phyloP scores from a whole-genome alignment of 35 echinoderm and acorn worm species.

The Acanthaster planci region DNA sequence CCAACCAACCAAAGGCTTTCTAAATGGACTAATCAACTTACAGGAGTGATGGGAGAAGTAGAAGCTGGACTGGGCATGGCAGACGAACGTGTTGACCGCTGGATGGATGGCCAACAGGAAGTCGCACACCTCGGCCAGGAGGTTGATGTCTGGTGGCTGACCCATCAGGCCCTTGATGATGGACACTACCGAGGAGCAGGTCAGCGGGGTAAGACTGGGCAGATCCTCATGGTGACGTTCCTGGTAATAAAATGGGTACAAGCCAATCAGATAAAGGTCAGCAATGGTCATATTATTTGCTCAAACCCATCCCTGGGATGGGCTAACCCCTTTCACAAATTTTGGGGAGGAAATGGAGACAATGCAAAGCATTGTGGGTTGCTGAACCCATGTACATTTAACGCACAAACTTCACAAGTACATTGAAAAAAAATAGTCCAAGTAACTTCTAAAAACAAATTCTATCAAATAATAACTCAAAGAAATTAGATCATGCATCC shows the following conservation, averaged over 20 bases:
- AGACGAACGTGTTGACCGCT: conserved; percentile 96
- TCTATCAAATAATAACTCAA: too few relatives aligned
- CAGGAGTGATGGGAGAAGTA: conserved; percentile 82
- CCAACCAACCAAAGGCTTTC: too few relatives aligned
- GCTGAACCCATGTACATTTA: too few relatives aligned
- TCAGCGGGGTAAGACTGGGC: conserved; percentile 46
- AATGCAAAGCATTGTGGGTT: too few relatives aligned
- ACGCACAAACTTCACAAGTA: too few relatives aligned
- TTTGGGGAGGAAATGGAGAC: too few relatives aligned
- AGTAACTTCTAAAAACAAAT: too few relatives aligned
- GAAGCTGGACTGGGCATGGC: conserved; percentile 94
- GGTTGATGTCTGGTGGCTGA: conserved; percentile 73
- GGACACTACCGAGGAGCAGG: conserved; percentile 49
- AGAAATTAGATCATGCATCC: too few relatives aligned
- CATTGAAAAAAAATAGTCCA: too few relatives aligned
- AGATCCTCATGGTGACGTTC: conserved; percentile 84
- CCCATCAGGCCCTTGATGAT: conserved; percentile 85
- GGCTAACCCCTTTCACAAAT: too few relatives aligned
- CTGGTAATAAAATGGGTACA: conserved; percentile 21
- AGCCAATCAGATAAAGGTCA: background rate
- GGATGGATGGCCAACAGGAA: conserved; percentile 89
- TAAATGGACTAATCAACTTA: conserved; percentile 28
- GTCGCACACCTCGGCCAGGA: conserved; percentile 85
- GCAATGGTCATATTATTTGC: background rate
- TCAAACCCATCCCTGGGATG: too few relatives aligned